Conservation (phyloP, 2,113 vertebrate genomes). For the Paramormyrops kingsleyae region DNA sequence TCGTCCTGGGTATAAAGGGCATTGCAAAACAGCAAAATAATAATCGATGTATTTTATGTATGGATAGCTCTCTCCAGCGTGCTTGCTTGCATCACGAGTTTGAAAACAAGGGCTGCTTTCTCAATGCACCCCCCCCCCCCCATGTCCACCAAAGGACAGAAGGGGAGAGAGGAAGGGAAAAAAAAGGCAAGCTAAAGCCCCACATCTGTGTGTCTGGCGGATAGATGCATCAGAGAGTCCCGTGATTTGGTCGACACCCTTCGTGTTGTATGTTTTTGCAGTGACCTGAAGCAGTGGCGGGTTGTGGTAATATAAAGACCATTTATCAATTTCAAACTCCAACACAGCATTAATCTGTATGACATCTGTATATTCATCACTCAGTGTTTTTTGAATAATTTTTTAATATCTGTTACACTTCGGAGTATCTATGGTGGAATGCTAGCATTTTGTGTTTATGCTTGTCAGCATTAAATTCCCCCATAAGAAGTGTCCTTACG, state of each 20-base stretch:
- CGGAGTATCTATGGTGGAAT: neutral
- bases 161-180: neutral
- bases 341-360: neutral
- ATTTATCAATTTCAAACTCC: neutral
- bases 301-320: neutral
- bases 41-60: neutral
- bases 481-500: neutral
- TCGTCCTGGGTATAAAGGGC: neutral
- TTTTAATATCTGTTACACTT: neutral
- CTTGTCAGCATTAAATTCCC: neutral
- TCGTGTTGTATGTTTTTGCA: neutral
- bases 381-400: neutral
- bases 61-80: neutral
- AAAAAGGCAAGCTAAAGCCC: neutral
- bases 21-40: neutral
- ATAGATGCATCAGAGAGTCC: slow-evolving; percentile 60
- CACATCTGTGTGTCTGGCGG: slow-evolving; percentile 22
- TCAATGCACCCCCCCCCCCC: slow-evolving; percentile 7
- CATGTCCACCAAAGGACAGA: neutral
- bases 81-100: slow-evolving; percentile 33
- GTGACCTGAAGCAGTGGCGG: neutral
- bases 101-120: slow-evolving; percentile 46
- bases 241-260: slow-evolving; percentile 50
- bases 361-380: neutral
- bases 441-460: neutral